Evolutionary conservation across 2,888 invertebrate species (phyloP).

Genomic region (Smittia sp.): DNA sequence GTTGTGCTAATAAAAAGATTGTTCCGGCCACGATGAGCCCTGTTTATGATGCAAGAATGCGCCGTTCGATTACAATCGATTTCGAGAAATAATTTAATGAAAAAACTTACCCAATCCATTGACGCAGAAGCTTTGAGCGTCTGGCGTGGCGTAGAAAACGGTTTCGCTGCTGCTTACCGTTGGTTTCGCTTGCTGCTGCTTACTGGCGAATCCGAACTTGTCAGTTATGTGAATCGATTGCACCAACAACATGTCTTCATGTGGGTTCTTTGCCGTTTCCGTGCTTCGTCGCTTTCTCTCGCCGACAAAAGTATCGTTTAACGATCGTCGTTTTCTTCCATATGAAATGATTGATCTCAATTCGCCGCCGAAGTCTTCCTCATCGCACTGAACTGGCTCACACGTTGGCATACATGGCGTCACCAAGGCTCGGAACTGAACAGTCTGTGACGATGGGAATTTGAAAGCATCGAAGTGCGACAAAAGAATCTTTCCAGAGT

Average conservation of each 20-base stretch:
- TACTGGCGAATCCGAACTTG: constrained; percentile 81
- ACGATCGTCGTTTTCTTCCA: constrained; percentile 76
- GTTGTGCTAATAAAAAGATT: constrained; percentile 81
- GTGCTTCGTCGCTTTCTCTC: constrained; percentile 46
- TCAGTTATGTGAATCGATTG: constrained; percentile 91
- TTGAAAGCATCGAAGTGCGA: constrained; percentile 95
- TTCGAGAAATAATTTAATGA: not conserved
- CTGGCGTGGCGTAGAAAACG: constrained; percentile 61
- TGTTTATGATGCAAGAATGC: constrained; percentile 51
- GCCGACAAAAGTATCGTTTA: constrained; percentile 47
- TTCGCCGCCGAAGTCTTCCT: constrained; percentile 78
- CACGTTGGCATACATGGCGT: constrained; percentile 92
- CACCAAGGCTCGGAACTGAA: constrained; percentile 92
- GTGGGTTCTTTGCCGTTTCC: constrained; percentile 54
- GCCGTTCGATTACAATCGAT: constrained; percentile 30
- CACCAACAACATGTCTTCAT: constrained; percentile 81
- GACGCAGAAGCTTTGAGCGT: constrained; percentile 55
- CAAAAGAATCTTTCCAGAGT: constrained; percentile 76
- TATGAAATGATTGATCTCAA: constrained; percentile 78
- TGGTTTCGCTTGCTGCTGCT: constrained; percentile 57
- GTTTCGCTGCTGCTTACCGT: constrained; percentile 62
- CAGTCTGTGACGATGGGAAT: constrained; percentile 91
- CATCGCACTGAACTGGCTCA: constrained; percentile 87
- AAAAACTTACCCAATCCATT: constrained; percentile 52
- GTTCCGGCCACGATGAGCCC: constrained; percentile 83